These are phyloP conservation scores for Drosophila quinaria DNA, from an alignment of 2,888 invertebrate genomes.

Conservation along the genomic window DNA sequence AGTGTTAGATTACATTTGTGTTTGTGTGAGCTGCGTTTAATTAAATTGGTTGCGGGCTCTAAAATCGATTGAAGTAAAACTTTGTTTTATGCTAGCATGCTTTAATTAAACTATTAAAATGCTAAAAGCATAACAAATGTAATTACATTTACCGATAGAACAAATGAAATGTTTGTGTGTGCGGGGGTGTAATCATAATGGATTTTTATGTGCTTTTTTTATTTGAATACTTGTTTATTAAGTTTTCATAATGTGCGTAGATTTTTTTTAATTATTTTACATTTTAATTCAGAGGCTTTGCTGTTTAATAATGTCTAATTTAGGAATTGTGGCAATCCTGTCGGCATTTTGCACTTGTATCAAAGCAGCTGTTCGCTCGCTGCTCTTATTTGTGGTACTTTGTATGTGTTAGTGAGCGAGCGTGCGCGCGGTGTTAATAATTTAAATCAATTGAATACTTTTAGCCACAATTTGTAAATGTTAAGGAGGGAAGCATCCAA, in stretches of 20 bases:
- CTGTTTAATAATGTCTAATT: neutral
- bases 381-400: conserved; percentile 16
- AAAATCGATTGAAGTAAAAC: conserved; percentile 60
- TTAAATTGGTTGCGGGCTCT: conserved; percentile 54
- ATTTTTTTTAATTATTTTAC: neutral
- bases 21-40: conserved; percentile 42
- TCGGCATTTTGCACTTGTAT: conserved; percentile 38
- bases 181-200: conserved; percentile 1
- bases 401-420: neutral
- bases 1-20: conserved; percentile 19
- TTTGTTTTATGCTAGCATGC: conserved; percentile 49
- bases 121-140: conserved; percentile 35
- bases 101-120: conserved; percentile 43
- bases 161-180: neutral
- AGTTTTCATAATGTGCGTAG: neutral
- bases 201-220: neutral
- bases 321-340: conserved; percentile 33
- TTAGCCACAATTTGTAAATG: neutral
- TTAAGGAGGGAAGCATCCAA: neutral
- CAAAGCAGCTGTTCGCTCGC: conserved; percentile 8
- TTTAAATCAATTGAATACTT: conserved; percentile 1
- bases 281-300: conserved; percentile 40
- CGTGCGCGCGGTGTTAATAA: neutral
- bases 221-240: neutral
- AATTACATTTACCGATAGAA: conserved; percentile 22